Evolutionary conservation across 2,888 invertebrate genomes (phyloP).

Genomic region (Penaeus monodon): DNA sequence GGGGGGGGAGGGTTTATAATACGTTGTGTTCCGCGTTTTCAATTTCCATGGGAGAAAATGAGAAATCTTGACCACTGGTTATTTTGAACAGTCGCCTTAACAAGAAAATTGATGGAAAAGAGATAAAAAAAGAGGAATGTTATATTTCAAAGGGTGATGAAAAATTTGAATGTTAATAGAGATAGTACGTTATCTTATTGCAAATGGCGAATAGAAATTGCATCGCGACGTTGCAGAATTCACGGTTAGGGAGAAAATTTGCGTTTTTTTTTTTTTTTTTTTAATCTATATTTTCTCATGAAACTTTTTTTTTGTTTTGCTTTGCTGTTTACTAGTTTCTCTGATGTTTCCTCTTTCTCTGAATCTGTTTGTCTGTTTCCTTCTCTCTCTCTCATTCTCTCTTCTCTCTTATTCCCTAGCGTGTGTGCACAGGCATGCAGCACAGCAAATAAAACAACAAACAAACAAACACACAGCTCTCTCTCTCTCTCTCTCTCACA

Average conservation of each 20-base stretch:
- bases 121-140: no score
- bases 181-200: neutral
- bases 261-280: neutral
- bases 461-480: no score
- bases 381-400: neutral
- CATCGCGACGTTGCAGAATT: no score
- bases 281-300: neutral
- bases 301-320: neutral
- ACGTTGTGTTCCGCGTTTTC: no score
- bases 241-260: neutral
- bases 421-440: no score
- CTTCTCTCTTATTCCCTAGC: neutral
- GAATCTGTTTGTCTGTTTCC: neutral
- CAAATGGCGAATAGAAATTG: neutral
- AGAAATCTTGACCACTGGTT: no score
- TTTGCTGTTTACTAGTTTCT: no score
- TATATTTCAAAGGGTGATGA: no score
- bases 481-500: neutral
- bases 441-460: no score
- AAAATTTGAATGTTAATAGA: neutral
- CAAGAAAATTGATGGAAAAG: no score
- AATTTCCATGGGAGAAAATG: no score
- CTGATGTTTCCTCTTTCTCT: neutral
- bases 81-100: no score
- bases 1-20: neutral